Conservation (phyloP, 2,113 vertebrate genomes). For the Sturnira hondurensis region DNA sequence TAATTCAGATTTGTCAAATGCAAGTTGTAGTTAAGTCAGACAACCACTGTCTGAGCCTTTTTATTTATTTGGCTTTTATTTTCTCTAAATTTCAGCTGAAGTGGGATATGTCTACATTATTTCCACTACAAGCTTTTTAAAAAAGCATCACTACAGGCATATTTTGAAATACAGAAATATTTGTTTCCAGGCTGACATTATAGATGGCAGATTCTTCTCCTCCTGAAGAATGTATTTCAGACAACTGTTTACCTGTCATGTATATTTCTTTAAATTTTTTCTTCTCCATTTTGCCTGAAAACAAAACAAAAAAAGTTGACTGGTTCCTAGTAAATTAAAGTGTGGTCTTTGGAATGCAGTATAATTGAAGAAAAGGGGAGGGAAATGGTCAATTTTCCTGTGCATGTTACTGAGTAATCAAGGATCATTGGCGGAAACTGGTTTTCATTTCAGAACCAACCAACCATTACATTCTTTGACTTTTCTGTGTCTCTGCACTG, state of each 20-base stretch:
- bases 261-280: constrained; percentile 21
- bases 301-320: neutral
- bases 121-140: neutral
- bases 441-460: constrained; percentile 49
- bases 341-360: neutral
- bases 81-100: neutral
- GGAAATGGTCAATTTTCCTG: neutral
- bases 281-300: neutral
- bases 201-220: neutral
- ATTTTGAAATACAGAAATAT: constrained; percentile 8
- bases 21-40: constrained; percentile 22
- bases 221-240: constrained; percentile 32
- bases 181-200: constrained; percentile 14
- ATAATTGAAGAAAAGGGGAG: neutral
- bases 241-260: neutral
- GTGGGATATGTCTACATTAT: neutral
- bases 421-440: neutral
- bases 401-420: neutral
- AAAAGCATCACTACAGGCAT: neutral
- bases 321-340: neutral
- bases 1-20: constrained; percentile 13
- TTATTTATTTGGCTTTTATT: constrained; percentile 1
- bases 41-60: constrained; percentile 14
- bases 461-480: neutral
- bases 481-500: neutral